Conservation (phyloP, 2,888 invertebrate genomes). For the Synanthedon tipuliformis region DNA sequence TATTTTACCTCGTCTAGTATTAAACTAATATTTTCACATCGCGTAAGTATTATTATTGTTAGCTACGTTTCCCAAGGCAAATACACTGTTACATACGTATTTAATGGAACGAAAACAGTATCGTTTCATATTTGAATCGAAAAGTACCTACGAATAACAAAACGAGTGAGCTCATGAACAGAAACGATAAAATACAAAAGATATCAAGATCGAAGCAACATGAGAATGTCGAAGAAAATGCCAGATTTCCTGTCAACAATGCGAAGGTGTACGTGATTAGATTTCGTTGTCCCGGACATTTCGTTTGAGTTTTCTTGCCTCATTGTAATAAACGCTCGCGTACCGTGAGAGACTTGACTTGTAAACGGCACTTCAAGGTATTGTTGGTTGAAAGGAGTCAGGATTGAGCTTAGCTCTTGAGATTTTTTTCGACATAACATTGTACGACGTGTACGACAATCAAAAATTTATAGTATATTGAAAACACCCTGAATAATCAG, state of each 20-base stretch:
- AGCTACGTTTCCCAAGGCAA: no score
- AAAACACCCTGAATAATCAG: no score
- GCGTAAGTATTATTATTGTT: no score
- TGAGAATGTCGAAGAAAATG: neutral
- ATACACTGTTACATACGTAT: no score
- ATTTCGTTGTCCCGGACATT: neutral
- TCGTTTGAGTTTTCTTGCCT: neutral
- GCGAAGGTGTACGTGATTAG: neutral
- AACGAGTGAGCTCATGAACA: slow-evolving; percentile 1
- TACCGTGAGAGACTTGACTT: neutral
- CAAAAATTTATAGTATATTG: no score
- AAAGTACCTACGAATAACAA: neutral
- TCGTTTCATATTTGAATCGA: slow-evolving; percentile 1
- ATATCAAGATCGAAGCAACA: slow-evolving; percentile 17
- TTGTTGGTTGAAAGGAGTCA: no score
- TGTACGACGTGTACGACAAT: no score
- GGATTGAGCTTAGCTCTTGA: no score
- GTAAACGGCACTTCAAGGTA: neutral
- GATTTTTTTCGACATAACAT: no score
- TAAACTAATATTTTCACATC: no score
- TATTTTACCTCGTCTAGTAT: no score
- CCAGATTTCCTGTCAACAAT: neutral
- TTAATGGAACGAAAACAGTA: no score
- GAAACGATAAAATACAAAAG: slow-evolving; percentile 1
- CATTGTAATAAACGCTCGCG: neutral